A percentile compares a stretch with the other conserved stretches of the same genome.
These are phyloP conservation scores for Oreocharis arfaki DNA, from an alignment of 2,113 vertebrate genomes.

Conservation along the genomic window DNA sequence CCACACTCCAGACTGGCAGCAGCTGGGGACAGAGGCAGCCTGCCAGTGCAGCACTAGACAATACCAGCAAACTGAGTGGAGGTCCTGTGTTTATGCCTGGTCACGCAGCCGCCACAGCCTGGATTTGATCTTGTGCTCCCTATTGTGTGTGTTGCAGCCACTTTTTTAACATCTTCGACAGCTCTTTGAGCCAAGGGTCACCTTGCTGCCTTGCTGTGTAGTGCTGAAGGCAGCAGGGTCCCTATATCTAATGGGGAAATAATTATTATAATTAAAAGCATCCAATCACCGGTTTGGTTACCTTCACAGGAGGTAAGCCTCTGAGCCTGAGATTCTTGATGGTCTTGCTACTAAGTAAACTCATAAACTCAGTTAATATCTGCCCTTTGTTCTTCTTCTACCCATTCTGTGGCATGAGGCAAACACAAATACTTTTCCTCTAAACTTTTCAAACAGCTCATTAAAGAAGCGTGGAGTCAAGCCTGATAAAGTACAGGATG, in stretches of 20 bases:
- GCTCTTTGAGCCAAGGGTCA: not conserved
- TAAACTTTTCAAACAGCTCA: not conserved
- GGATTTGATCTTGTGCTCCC: not conserved
- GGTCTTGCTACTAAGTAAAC: not conserved
- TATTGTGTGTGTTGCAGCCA: not conserved
- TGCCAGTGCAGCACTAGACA: not conserved
- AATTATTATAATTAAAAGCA: slow-evolving; percentile 5
- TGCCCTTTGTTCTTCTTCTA: not conserved
- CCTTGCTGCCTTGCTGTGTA: not conserved
- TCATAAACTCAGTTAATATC: not conserved
- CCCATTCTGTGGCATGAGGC: not conserved
- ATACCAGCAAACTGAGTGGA: not conserved
- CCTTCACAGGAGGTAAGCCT: not conserved
- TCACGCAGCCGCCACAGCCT: rapidly evolving
- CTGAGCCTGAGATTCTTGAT: not conserved
- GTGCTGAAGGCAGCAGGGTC: not conserved
- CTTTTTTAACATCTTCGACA: not conserved
- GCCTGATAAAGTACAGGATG: not conserved
- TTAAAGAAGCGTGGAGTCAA: not conserved
- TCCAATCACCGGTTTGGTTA: not conserved
- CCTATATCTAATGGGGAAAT: not conserved
- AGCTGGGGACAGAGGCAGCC: not conserved
- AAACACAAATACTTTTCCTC: not conserved
- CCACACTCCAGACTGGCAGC: not conserved
- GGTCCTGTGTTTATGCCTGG: not conserved